Percentiles rank a stretch among this genome's conserved stretches.
Evolutionary conservation across 1,140 invertebrate species (phyloP).

Genomic region (Leucophenga varia): DNA sequence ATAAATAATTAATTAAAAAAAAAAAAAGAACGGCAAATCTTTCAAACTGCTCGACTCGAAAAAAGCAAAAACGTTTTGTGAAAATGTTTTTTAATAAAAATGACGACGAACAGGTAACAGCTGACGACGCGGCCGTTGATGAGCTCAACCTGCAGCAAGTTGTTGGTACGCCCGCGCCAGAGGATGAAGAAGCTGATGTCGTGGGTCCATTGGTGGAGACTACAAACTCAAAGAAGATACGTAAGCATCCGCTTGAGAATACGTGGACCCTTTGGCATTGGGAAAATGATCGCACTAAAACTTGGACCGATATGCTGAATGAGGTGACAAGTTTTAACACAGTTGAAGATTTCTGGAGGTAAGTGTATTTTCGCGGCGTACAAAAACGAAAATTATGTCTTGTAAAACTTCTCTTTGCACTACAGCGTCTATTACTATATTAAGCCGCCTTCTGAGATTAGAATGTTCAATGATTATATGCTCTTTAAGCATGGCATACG

Average conservation of each 20-base stretch:
- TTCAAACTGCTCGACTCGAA: too few relatives aligned
- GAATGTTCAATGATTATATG: slow-evolving; percentile 91
- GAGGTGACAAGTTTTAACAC: slow-evolving; percentile 93
- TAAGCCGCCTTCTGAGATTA: slow-evolving; percentile 87
- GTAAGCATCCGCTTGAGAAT: slow-evolving; percentile 92
- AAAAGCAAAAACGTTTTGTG: too few relatives aligned
- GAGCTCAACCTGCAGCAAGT: too few relatives aligned
- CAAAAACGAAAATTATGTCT: slow-evolving; percentile 87
- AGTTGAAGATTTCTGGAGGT: slow-evolving; percentile 96
- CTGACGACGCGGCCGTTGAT: too few relatives aligned
- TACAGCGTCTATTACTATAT: slow-evolving; percentile 98
- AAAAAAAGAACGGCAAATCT: too few relatives aligned
- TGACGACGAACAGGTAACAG: too few relatives aligned
- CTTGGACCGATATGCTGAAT: slow-evolving; percentile 92
- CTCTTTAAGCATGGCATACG: slow-evolving; percentile 95
- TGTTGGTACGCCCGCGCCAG: too few relatives aligned
- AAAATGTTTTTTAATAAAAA: too few relatives aligned
- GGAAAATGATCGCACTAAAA: slow-evolving; percentile 84
- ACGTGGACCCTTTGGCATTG: slow-evolving; percentile 98
- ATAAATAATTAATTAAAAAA: too few relatives aligned
- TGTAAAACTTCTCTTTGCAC: slow-evolving; percentile 45
- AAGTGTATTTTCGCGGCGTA: not conserved
- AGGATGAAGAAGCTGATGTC: too few relatives aligned
- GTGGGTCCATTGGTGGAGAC: slow-evolving; percentile 59
- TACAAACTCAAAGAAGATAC: not conserved